Evolutionary conservation across 2,113 vertebrate species (phyloP).

Genomic region (Eretmochelys imbricata): DNA sequence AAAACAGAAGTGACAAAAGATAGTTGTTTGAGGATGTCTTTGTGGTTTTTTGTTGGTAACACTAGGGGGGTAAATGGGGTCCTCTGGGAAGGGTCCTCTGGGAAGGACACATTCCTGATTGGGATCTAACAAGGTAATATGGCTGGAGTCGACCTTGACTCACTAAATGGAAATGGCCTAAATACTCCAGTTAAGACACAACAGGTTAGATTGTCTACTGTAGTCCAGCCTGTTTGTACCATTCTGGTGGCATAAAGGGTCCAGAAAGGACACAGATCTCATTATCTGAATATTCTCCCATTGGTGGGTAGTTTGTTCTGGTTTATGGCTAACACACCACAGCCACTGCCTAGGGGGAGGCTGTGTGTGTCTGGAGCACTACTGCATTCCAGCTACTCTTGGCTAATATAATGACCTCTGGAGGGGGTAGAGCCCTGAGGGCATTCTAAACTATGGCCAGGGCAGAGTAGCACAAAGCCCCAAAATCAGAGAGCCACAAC

Average conservation of each 20-base stretch:
- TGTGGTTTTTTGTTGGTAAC: slow-evolving; percentile 24
- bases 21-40: not conserved
- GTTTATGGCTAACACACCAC: not conserved
- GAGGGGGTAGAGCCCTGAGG: not conserved
- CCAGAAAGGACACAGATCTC: not conserved
- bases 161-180: not conserved
- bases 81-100: not conserved
- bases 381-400: not conserved
- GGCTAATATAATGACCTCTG: not conserved
- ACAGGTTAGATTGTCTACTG: not conserved
- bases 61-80: not conserved
- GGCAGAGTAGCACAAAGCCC: not conserved
- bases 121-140: not conserved
- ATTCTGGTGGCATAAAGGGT: not conserved
- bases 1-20: slow-evolving; percentile 33
- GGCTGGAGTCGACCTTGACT: not conserved
- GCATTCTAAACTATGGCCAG: not conserved
- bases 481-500: not conserved
- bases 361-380: not conserved
- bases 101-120: not conserved
- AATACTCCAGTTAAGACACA: not conserved
- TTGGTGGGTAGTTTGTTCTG: fast-evolving
- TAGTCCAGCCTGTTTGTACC: not conserved
- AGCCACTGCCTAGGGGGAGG: not conserved
- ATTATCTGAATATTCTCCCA: not conserved